Evolutionary conservation across 2,888 invertebrate genomes (phyloP).

Genomic region (Salpingus planirostris): DNA sequence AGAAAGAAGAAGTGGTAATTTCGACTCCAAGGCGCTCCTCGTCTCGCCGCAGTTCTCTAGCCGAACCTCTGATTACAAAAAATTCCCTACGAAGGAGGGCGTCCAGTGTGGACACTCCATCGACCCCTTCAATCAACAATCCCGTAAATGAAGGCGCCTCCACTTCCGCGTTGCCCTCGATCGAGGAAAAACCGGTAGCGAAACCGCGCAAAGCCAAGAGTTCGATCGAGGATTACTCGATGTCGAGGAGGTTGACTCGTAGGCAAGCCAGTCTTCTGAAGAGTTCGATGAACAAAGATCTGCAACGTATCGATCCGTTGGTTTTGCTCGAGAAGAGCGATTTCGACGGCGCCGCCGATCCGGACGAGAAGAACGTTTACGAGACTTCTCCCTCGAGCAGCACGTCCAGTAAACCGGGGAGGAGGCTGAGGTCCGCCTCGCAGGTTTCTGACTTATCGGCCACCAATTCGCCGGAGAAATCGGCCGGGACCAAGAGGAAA

Average conservation of each 20-base stretch:
- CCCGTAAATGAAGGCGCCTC: too few species aligned
- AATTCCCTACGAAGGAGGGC: too few species aligned
- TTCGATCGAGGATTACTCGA: constrained; percentile 19
- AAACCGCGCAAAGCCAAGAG: constrained; percentile 12
- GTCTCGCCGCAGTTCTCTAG: too few species aligned
- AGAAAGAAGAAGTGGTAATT: too few species aligned
- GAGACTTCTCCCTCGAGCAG: constrained; percentile 24
- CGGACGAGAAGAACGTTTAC: constrained; percentile 28
- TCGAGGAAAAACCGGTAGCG: constrained; percentile 13
- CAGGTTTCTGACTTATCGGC: constrained; percentile 21
- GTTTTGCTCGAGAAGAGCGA: constrained; percentile 41
- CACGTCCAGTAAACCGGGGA: constrained; percentile 11
- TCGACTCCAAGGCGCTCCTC: too few species aligned
- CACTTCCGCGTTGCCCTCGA: too few species aligned
- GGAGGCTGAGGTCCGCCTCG: constrained; percentile 20
- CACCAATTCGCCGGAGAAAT: too few species aligned
- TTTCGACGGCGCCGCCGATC: constrained; percentile 43
- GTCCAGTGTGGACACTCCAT: too few species aligned
- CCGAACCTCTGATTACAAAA: constrained; percentile 14
- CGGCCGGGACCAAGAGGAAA: too few species aligned
- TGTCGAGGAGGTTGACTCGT: constrained; percentile 2
- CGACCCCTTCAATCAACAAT: too few species aligned
- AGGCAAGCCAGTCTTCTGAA: background rate
- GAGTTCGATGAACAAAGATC: background rate
- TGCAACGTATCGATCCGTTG: background rate